phyloP scores from a whole-genome alignment of 2,113 vertebrate genomes.

The Pteruthius melanotis region DNA sequence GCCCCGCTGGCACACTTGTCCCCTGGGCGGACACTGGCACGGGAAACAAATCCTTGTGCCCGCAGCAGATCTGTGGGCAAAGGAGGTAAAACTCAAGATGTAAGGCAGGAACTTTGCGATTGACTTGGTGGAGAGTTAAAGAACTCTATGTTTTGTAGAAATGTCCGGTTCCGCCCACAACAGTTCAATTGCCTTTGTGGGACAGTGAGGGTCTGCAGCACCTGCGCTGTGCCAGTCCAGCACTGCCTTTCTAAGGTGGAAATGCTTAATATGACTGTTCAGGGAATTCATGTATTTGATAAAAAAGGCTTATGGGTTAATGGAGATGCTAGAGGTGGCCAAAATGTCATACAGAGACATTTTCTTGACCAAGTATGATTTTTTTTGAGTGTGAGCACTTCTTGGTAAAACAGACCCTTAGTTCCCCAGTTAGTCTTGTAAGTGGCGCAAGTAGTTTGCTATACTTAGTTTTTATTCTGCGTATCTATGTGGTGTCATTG shows the following conservation, averaged over 20 bases:
- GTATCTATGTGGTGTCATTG: background rate
- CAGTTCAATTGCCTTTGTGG: accelerated
- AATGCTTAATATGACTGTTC: background rate
- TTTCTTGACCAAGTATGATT: background rate
- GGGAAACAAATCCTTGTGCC: accelerated
- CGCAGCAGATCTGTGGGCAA: background rate
- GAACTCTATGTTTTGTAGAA: background rate
- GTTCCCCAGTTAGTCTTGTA: background rate
- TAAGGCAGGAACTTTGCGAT: background rate
- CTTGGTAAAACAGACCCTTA: background rate
- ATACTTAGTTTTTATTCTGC: background rate
- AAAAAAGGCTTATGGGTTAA: background rate
- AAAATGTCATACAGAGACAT: background rate
- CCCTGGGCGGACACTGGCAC: accelerated
- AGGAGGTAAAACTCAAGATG: background rate
- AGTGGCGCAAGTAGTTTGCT: background rate
- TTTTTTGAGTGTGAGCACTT: background rate
- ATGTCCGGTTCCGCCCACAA: accelerated
- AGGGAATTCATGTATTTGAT: background rate
- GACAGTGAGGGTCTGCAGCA: background rate
- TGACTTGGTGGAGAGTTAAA: background rate
- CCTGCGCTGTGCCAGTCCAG: background rate
- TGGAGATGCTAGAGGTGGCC: background rate
- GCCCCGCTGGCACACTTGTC: accelerated
- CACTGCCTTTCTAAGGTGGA: background rate